Evolutionary conservation across 2,113 vertebrate species (phyloP).

Genomic region (human (Homo sapiens)): DNA sequence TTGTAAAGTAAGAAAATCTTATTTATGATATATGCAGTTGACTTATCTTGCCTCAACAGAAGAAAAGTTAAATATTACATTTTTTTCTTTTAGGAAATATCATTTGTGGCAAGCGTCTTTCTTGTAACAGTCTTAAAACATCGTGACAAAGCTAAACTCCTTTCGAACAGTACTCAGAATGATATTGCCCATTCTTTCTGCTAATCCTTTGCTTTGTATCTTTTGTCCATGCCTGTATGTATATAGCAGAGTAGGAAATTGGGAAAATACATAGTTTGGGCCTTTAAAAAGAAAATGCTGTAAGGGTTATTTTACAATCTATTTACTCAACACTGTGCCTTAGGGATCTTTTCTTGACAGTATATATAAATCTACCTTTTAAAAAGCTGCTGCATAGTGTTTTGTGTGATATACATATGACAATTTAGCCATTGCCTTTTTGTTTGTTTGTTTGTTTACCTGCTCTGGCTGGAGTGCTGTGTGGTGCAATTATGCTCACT

Average conservation of each 20-base stretch:
- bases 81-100: slow-evolving; percentile 66
- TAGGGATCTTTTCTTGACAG: background rate
- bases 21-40: slow-evolving; percentile 45
- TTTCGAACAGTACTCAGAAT: background rate
- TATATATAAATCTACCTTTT: background rate
- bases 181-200: background rate
- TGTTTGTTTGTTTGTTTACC: too few relatives aligned
- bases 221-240: background rate
- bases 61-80: slow-evolving; percentile 11
- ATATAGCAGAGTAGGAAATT: background rate
- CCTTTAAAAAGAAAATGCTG: background rate
- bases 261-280: background rate
- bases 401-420: background rate
- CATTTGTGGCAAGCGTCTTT: slow-evolving; percentile 26
- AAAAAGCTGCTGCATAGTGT: background rate
- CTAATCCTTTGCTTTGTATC: background rate
- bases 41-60: slow-evolving; percentile 27
- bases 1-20: slow-evolving; percentile 54
- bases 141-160: background rate
- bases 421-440: background rate
- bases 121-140: background rate
- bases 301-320: background rate
- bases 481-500: too few relatives aligned
- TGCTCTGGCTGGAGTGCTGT: too few relatives aligned
- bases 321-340: background rate